Evolutionary conservation across 2,888 invertebrate species (phyloP).

Genomic region (Parelbella ahira): DNA sequence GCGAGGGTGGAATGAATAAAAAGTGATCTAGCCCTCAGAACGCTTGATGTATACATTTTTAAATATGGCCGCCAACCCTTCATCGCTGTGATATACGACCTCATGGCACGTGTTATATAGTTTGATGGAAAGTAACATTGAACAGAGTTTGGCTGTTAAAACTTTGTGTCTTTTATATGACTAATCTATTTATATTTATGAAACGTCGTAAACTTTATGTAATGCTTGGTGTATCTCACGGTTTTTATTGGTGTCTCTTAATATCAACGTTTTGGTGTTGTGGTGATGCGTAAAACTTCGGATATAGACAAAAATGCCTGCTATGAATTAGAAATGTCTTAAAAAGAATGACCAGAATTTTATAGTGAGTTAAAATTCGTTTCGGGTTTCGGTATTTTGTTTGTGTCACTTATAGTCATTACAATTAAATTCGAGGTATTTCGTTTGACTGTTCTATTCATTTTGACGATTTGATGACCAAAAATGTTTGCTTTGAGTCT

Average conservation of each 20-base stretch:
- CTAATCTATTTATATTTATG: constrained; percentile 48
- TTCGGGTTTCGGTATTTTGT: constrained; percentile 10
- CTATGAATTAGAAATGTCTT: constrained; percentile 14
- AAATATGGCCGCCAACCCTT: constrained; percentile 63
- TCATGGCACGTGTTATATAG: constrained; percentile 57
- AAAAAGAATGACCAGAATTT: constrained; percentile 14
- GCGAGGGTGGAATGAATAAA: constrained; percentile 46
- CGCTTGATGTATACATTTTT: constrained; percentile 57
- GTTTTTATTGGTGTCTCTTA: constrained; percentile 22
- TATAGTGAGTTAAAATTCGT: constrained; percentile 20
- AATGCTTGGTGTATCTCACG: constrained; percentile 20
- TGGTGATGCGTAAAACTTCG: constrained; percentile 12
- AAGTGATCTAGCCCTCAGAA: constrained; percentile 53
- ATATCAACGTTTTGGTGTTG: constrained; percentile 21
- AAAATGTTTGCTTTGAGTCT: too few relatives aligned
- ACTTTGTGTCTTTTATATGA: constrained; percentile 35
- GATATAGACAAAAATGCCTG: constrained; percentile 6
- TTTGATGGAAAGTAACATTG: constrained; percentile 54
- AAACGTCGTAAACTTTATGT: constrained; percentile 30
- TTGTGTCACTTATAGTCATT: constrained; percentile 1
- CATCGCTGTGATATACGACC: constrained; percentile 53
- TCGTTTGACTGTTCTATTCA: too few relatives aligned
- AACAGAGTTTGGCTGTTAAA: constrained; percentile 46
- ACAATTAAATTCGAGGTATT: too few relatives aligned
- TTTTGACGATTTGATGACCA: too few relatives aligned